Percentiles rank a stretch among this genome's conserved stretches.
Conservation (phyloP, 2,113 vertebrate species). For the Cyprinodon variegatus region DNA sequence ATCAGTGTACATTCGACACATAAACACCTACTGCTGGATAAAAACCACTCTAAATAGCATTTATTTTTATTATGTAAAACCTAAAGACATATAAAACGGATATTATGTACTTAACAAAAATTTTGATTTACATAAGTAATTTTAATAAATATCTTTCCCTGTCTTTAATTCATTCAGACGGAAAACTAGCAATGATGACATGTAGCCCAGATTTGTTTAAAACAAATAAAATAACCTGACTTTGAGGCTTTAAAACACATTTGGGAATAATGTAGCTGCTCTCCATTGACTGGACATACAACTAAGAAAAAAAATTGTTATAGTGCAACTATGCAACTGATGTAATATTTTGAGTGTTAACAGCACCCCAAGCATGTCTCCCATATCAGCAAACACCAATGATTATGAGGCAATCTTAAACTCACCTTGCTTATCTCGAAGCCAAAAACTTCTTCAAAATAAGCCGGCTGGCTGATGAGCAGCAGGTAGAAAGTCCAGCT, state of each 20-base stretch:
- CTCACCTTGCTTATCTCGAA: conserved; percentile 94
- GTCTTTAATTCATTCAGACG: too few species aligned
- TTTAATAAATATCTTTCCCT: too few species aligned
- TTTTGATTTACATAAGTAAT: too few species aligned
- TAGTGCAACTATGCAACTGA: too few species aligned
- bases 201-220: too few species aligned
- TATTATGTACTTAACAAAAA: too few species aligned
- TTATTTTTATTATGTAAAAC: not conserved
- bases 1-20: not conserved
- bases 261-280: too few species aligned
- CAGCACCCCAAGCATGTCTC: not conserved
- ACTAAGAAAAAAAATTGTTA: too few species aligned
- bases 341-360: too few species aligned
- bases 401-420: not conserved
- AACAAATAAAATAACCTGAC: not conserved
- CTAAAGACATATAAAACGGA: too few species aligned
- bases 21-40: not conserved
- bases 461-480: conserved; percentile 92
- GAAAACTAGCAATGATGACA: too few species aligned
- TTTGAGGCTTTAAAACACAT: not conserved
- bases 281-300: too few species aligned
- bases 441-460: conserved; percentile 93
- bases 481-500: conserved; percentile 96
- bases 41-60: not conserved
- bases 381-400: not conserved